A percentile compares a stretch with the other conserved stretches of the same genome.
Conservation (phyloP, 2,888 invertebrate species). For the Ochlodes sylvanus region DNA sequence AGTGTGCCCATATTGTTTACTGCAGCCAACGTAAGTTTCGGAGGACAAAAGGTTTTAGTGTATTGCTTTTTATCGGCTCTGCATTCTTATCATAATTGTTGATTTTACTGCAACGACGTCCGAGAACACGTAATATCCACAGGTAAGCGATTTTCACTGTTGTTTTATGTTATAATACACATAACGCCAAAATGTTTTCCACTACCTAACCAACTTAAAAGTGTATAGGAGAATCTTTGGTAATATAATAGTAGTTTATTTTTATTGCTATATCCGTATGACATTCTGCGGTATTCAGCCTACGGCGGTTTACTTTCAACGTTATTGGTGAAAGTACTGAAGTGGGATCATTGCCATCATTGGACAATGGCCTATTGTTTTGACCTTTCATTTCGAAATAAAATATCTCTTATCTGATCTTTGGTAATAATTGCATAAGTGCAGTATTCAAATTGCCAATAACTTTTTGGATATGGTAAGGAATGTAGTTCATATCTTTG, state of each 20-base stretch:
- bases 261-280: background rate
- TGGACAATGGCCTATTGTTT: conserved; percentile 34
- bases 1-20: conserved; percentile 61
- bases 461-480: background rate
- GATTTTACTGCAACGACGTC: conserved; percentile 62
- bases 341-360: background rate
- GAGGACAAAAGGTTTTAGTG: conserved; percentile 55
- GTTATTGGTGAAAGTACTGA: conserved; percentile 27
- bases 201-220: background rate
- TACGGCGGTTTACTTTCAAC: conserved; percentile 12
- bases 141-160: conserved; percentile 55
- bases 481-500: conserved; percentile 9
- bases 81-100: conserved; percentile 62
- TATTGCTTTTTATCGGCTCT: conserved; percentile 59
- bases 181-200: background rate
- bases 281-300: conserved; percentile 2
- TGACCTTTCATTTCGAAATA: conserved; percentile 40
- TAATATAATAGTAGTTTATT: conserved; percentile 4
- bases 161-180: conserved; percentile 18
- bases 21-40: conserved; percentile 48
- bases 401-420: conserved; percentile 23
- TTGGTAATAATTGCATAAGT: conserved; percentile 1
- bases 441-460: background rate
- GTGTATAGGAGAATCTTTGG: background rate
- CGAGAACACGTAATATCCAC: conserved; percentile 54